Conservation (phyloP, 1,140 invertebrate genomes). For the Vollenhovia emeryi region DNA sequence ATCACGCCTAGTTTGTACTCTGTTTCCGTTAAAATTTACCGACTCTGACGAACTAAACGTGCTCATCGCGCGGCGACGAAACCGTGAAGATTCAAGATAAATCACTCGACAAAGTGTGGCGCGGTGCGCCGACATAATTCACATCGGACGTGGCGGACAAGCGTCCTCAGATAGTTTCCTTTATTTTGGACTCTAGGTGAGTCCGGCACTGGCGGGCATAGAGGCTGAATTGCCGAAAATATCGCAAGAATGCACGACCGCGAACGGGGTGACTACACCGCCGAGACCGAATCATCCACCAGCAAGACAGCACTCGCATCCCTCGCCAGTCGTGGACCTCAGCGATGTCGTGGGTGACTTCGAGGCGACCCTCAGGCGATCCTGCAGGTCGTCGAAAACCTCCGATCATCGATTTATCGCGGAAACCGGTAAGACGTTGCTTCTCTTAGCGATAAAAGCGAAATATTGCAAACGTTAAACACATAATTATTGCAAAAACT, state of each 20-base stretch:
- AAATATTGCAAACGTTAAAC: background rate
- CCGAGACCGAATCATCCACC: slow-evolving; percentile 65
- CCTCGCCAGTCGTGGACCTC: slow-evolving; percentile 81
- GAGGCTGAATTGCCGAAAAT: slow-evolving; percentile 78
- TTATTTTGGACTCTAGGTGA: slow-evolving; percentile 73
- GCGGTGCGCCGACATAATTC: background rate
- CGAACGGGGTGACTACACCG: slow-evolving; percentile 65
- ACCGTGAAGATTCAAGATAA: slow-evolving; percentile 40
- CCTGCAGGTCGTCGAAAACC: slow-evolving; percentile 77
- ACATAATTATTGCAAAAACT: background rate
- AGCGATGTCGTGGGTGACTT: slow-evolving; percentile 91
- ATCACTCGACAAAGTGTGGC: slow-evolving; percentile 13
- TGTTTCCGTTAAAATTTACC: slow-evolving; percentile 18
- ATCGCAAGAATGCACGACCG: slow-evolving; percentile 74
- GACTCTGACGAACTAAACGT: slow-evolving; percentile 25
- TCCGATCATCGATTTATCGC: slow-evolving; percentile 55
- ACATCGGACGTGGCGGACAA: slow-evolving; percentile 5
- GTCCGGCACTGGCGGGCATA: slow-evolving; percentile 73
- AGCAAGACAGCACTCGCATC: slow-evolving; percentile 49
- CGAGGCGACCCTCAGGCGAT: slow-evolving; percentile 88
- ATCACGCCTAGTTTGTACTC: background rate
- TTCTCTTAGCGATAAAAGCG: background rate
- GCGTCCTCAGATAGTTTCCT: slow-evolving; percentile 6
- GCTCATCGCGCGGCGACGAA: background rate
- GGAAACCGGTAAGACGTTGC: slow-evolving; percentile 69